Percentiles rank a stretch among this genome's conserved stretches.
Conservation (phyloP, 2,797 vertebrate species). For the Dromococcyx pavoninus region DNA sequence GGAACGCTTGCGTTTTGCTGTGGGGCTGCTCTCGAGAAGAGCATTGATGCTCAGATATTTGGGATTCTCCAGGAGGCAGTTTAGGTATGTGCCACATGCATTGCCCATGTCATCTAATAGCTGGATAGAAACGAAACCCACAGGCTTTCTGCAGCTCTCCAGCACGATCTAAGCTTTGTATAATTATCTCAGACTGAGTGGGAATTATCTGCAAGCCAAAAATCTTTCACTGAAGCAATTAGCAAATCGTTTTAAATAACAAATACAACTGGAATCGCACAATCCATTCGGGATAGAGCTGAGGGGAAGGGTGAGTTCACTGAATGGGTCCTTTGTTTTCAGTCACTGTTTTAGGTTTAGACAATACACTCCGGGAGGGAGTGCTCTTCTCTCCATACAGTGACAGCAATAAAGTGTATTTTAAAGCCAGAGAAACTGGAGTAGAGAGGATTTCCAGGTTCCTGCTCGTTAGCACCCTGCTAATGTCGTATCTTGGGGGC, state of each 20-base stretch:
- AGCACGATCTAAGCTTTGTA: background rate
- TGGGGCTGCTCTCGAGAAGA: background rate
- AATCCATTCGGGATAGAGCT: background rate
- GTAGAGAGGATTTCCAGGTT: background rate
- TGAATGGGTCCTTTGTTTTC: slow-evolving; percentile 39
- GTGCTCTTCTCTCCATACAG: background rate
- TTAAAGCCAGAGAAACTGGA: background rate
- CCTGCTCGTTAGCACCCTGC: background rate
- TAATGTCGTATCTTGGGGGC: background rate
- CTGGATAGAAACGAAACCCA: background rate
- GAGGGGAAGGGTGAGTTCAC: background rate
- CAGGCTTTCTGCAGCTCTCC: background rate
- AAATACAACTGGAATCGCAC: slow-evolving; percentile 21
- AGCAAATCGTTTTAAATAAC: slow-evolving; percentile 25
- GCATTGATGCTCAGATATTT: background rate
- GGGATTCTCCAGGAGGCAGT: background rate
- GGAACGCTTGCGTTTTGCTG: background rate
- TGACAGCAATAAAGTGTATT: background rate
- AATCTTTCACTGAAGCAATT: slow-evolving; percentile 56
- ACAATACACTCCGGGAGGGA: background rate
- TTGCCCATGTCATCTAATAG: background rate
- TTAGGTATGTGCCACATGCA: background rate
- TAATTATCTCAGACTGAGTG: background rate
- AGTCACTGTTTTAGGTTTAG: background rate
- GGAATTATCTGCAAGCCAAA: slow-evolving; percentile 2